Conservation (phyloP, 1,140 invertebrate species). For the Yoshiicerus persimilis region DNA sequence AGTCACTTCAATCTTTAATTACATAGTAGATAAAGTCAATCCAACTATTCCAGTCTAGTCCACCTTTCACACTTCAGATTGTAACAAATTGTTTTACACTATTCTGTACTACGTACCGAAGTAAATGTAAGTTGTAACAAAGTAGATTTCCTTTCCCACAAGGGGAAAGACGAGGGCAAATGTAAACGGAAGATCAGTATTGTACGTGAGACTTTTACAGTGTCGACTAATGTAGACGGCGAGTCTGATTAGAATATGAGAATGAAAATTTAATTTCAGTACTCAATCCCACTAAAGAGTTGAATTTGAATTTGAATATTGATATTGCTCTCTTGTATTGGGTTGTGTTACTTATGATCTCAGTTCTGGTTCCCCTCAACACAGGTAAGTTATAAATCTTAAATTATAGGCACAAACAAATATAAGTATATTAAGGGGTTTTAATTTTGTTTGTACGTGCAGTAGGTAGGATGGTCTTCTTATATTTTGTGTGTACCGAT, state of each 20-base stretch:
- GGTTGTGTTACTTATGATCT: neutral
- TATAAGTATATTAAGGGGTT: neutral
- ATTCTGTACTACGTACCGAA: neutral
- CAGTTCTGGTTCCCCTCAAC: neutral
- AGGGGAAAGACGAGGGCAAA: neutral
- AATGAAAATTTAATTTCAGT: neutral
- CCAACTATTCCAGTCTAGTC: neutral
- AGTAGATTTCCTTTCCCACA: neutral
- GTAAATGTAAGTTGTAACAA: no score
- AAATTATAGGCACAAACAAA: no score
- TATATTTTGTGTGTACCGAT: neutral
- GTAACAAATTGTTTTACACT: neutral
- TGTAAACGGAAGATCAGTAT: neutral
- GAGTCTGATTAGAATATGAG: neutral
- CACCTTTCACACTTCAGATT: neutral
- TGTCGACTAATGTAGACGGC: neutral
- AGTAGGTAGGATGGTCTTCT: neutral
- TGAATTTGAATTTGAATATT: neutral
- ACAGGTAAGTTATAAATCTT: neutral
- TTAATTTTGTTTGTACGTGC: neutral
- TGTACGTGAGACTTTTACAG: neutral
- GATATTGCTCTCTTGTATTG: neutral
- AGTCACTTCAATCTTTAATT: constrained; percentile 11
- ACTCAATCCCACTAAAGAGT: neutral
- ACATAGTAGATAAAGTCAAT: neutral